Percentiles rank a stretch among this genome's conserved stretches.
Evolutionary conservation across 2,888 invertebrate genomes (phyloP).

Genomic region (Aleiodes leptofemur): DNA sequence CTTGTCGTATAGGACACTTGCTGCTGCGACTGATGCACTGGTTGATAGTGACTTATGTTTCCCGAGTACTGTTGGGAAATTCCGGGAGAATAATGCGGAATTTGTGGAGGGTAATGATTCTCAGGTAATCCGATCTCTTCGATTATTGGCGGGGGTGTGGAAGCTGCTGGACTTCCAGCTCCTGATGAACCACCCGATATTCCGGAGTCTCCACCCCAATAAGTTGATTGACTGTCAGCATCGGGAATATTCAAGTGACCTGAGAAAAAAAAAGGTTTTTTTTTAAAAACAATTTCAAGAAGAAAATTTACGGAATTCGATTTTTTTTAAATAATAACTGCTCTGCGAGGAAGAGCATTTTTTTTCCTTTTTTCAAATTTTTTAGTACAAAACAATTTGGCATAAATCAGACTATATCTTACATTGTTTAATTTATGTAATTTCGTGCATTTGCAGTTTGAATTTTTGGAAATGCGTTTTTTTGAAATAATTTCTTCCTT

Average conservation of each 20-base stretch:
- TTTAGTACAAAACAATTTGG: too few relatives aligned
- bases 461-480: too few relatives aligned
- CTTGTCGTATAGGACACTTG: background rate
- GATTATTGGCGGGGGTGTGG: conserved; percentile 70
- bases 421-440: too few relatives aligned
- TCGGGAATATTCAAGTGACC: conserved; percentile 63
- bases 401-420: too few relatives aligned
- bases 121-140: conserved; percentile 72
- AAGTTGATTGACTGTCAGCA: conserved; percentile 69
- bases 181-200: conserved; percentile 73
- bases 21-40: conserved; percentile 44
- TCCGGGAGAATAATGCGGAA: conserved; percentile 61
- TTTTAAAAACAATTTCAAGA: too few relatives aligned
- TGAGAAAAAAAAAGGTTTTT: conserved; percentile 43
- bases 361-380: too few relatives aligned
- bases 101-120: conserved; percentile 60
- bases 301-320: too few relatives aligned
- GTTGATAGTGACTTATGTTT: conserved; percentile 47
- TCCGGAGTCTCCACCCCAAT: conserved; percentile 72
- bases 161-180: conserved; percentile 71
- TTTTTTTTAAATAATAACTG: too few relatives aligned
- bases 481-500: too few relatives aligned
- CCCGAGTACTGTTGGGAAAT: conserved; percentile 55
- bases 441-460: too few relatives aligned
- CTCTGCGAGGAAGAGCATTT: too few relatives aligned